These are phyloP conservation scores for Gila orcuttii DNA, from an alignment of 2,113 vertebrate genomes.

Conservation along the genomic window DNA sequence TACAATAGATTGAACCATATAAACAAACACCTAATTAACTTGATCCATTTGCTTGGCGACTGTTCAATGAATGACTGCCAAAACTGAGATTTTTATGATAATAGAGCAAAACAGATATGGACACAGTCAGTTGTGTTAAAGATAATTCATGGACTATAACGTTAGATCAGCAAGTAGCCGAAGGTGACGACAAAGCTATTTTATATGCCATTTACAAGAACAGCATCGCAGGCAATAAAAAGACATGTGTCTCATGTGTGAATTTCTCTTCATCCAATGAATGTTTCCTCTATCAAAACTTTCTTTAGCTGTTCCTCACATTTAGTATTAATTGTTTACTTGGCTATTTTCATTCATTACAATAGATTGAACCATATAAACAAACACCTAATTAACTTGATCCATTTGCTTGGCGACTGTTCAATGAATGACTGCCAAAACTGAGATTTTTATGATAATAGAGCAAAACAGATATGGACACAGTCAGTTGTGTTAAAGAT, in stretches of 20 bases:
- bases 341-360: background rate
- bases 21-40: conserved; percentile 42
- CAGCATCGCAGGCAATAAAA: conserved; percentile 28
- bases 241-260: no score
- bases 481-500: conserved; percentile 6
- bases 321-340: background rate
- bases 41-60: conserved; percentile 11
- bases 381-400: conserved; percentile 40
- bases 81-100: conserved; percentile 13
- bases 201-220: conserved; percentile 15
- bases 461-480: background rate
- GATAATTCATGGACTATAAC: conserved; percentile 31
- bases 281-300: conserved; percentile 37
- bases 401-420: conserved; percentile 11
- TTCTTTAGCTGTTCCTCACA: conserved; percentile 32
- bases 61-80: conserved; percentile 8
- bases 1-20: background rate
- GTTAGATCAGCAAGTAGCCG: conserved; percentile 13
- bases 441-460: background rate
- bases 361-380: background rate
- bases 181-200: conserved; percentile 30
- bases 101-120: background rate
- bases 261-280: conserved; percentile 59
- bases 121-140: conserved; percentile 3
- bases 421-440: conserved; percentile 28